phyloP scores from a whole-genome alignment of 2,113 vertebrate genomes.

The Scytalopus superciliaris region DNA sequence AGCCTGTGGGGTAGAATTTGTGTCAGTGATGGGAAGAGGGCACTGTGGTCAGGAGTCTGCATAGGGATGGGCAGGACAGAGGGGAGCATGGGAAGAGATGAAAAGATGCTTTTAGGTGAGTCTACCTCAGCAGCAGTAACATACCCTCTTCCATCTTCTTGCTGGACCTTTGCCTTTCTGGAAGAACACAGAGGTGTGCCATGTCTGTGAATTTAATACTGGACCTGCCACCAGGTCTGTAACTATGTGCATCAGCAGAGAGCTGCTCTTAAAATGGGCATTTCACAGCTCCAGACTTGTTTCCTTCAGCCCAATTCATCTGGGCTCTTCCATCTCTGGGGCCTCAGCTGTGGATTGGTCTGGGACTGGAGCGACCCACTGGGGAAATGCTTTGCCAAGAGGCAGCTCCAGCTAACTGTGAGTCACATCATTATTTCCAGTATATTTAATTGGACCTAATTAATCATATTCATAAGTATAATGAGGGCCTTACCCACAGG shows the following conservation, averaged over 20 bases:
- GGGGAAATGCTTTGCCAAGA: background rate
- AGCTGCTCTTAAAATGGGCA: background rate
- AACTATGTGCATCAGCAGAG: accelerated
- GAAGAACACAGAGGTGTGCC: background rate
- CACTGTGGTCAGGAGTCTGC: background rate
- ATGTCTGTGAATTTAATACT: background rate
- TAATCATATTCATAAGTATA: constrained; percentile 31
- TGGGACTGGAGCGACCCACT: background rate
- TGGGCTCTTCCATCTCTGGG: background rate
- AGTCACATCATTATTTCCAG: constrained; percentile 5
- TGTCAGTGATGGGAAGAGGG: background rate
- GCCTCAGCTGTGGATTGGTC: background rate
- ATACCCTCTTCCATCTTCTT: background rate
- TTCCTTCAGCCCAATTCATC: background rate
- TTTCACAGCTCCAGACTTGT: accelerated
- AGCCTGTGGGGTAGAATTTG: background rate
- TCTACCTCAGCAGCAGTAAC: background rate
- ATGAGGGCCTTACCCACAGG: background rate
- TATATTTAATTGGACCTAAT: constrained; percentile 27
- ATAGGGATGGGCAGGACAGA: background rate
- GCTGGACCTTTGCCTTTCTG: background rate
- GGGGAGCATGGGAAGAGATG: background rate
- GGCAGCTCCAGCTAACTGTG: background rate
- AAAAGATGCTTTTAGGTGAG: background rate
- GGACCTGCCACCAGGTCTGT: background rate